Percentiles rank a stretch among this genome's conserved stretches.
Evolutionary conservation across 2,888 invertebrate species (phyloP).

Genomic region (Hirtodrosophila histrioides): DNA sequence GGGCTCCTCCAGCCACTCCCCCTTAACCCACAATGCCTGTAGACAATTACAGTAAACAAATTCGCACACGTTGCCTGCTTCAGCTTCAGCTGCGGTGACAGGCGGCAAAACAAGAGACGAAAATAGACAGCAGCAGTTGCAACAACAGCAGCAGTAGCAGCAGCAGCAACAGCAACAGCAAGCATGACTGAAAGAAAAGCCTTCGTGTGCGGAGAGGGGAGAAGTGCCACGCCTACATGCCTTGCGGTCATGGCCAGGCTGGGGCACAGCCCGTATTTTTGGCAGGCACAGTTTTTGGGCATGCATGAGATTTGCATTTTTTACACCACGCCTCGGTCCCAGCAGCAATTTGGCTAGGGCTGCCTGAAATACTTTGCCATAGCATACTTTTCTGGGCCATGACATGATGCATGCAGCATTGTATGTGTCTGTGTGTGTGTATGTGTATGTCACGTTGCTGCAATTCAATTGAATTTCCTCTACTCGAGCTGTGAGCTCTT

Average conservation of each 20-base stretch:
- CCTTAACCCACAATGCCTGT: constrained; percentile 33
- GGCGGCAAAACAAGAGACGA: constrained; percentile 70
- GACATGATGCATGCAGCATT: constrained; percentile 20
- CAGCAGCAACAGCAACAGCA: constrained; percentile 10
- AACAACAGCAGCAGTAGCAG: constrained; percentile 9
- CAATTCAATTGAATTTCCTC: constrained; percentile 74
- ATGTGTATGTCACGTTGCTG: constrained; percentile 54
- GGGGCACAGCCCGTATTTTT: constrained; percentile 57
- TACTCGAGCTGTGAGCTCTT: constrained; percentile 55
- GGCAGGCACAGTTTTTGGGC: constrained; percentile 60
- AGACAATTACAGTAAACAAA: constrained; percentile 80
- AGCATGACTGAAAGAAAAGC: constrained; percentile 27
- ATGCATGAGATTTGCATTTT: constrained; percentile 79
- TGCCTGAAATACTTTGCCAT: constrained; percentile 54
- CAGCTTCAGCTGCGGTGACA: constrained; percentile 56
- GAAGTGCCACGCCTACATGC: constrained; percentile 29
- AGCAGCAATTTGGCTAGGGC: constrained; percentile 61
- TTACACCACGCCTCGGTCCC: constrained; percentile 38
- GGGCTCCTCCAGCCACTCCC: not conserved
- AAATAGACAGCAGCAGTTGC: constrained; percentile 52
- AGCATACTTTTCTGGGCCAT: constrained; percentile 75
- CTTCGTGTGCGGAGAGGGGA: constrained; percentile 4
- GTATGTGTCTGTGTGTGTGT: constrained; percentile 20
- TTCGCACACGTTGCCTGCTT: constrained; percentile 62
- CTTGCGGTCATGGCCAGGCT: constrained; percentile 71